These are phyloP conservation scores for Rhizoglyphus robini DNA, from an alignment of 1,140 invertebrate species.

Conservation along the genomic window DNA sequence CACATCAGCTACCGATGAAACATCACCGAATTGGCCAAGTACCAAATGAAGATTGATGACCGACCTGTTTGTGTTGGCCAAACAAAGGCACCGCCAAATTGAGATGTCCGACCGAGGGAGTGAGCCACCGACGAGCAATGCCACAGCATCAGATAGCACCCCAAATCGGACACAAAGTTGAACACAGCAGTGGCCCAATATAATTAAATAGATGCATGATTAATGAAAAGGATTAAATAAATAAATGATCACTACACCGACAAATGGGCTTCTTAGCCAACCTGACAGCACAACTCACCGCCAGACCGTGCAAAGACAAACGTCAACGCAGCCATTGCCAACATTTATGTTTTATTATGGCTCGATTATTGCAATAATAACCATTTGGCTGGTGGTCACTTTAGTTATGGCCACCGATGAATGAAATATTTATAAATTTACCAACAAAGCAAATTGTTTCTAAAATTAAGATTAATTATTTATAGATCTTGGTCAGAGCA, in stretches of 20 bases:
- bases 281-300: too few species aligned
- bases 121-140: background rate
- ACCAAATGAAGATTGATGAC: slow-evolving; percentile 13
- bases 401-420: slow-evolving; percentile 3
- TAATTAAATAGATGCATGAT: background rate
- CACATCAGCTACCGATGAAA: too few species aligned
- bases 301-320: too few species aligned
- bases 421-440: slow-evolving; percentile 4
- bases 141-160: background rate
- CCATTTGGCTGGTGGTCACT: background rate
- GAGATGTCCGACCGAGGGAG: background rate
- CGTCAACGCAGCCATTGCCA: background rate
- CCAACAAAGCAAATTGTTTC: background rate
- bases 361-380: background rate
- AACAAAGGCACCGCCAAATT: background rate
- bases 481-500: too few species aligned
- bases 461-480: slow-evolving; percentile 9
- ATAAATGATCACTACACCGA: too few species aligned
- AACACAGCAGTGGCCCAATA: background rate
- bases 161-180: background rate
- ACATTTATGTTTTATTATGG: background rate
- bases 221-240: background rate
- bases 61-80: background rate
- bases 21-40: too few species aligned
- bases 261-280: too few species aligned